A percentile compares a stretch with the other conserved stretches of the same genome.
Evolutionary conservation across 2,113 vertebrate species (phyloP).

Genomic region (Oncorhynchus kisutch): DNA sequence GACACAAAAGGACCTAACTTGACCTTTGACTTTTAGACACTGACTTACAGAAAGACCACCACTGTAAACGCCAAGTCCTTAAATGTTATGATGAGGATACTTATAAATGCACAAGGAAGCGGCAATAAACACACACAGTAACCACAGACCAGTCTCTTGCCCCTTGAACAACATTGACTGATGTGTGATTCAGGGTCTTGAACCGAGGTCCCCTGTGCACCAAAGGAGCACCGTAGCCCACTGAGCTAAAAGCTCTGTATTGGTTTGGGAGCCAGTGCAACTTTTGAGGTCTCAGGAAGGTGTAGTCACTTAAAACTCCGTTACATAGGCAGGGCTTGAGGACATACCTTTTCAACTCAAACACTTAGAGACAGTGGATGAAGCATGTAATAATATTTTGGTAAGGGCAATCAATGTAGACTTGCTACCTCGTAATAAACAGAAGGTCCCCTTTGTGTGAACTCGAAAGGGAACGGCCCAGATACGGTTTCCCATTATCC

Average conservation of each 20-base stretch:
- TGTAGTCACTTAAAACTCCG: neutral
- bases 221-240: neutral
- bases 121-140: too few species aligned
- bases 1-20: neutral
- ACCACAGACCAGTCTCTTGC: too few species aligned
- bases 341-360: constrained; percentile 12
- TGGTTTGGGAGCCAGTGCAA: too few species aligned
- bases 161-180: neutral
- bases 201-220: neutral
- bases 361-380: constrained; percentile 28
- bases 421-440: constrained; percentile 33
- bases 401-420: constrained; percentile 26
- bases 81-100: neutral
- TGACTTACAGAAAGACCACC: neutral
- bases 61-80: neutral
- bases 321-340: neutral
- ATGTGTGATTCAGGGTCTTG: neutral
- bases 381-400: constrained; percentile 48
- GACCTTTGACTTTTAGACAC: neutral
- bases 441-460: constrained; percentile 20
- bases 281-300: neutral
- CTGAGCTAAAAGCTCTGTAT: too few species aligned
- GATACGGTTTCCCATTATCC: constrained; percentile 26
- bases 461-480: constrained; percentile 1
- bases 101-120: neutral